phyloP scores from a whole-genome alignment of 1,140 invertebrate species.

The Bombyx mandarina region DNA sequence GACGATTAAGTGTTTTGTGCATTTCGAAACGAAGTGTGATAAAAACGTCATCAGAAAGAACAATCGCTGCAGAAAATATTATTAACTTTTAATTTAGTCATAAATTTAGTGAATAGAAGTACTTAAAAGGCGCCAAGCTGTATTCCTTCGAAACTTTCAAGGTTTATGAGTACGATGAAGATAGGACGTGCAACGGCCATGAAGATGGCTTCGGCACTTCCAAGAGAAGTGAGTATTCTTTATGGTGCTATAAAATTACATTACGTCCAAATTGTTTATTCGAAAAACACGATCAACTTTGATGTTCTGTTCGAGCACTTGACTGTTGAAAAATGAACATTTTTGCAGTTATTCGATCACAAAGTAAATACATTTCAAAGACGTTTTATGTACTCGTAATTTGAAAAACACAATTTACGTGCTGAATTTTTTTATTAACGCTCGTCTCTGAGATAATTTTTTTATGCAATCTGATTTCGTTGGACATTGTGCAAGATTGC shows the following conservation, averaged over 20 bases:
- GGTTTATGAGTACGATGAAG: slow-evolving; percentile 63
- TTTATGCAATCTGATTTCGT: no score
- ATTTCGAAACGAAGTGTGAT: no score
- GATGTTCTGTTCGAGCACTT: slow-evolving; percentile 7
- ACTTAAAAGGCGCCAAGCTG: slow-evolving; percentile 57
- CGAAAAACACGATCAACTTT: slow-evolving; percentile 12
- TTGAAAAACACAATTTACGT: no score
- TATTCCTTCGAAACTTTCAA: slow-evolving; percentile 68
- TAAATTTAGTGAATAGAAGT: slow-evolving; percentile 17
- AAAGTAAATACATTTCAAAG: no score
- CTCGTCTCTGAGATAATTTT: no score
- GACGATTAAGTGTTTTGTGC: not conserved
- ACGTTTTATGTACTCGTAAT: no score
- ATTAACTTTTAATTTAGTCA: no score
- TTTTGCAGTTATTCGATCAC: no score
- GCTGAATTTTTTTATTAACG: no score
- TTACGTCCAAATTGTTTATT: slow-evolving; percentile 16
- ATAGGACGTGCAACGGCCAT: slow-evolving; percentile 47
- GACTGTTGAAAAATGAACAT: not conserved
- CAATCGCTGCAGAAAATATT: no score
- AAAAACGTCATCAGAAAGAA: no score
- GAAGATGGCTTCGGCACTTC: slow-evolving; percentile 53
- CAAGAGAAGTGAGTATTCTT: slow-evolving; percentile 57
- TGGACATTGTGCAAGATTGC: no score
- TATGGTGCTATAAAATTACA: slow-evolving; percentile 15